phyloP scores from a whole-genome alignment of 2,113 vertebrate species.

The Chinchilla lanigera region DNA sequence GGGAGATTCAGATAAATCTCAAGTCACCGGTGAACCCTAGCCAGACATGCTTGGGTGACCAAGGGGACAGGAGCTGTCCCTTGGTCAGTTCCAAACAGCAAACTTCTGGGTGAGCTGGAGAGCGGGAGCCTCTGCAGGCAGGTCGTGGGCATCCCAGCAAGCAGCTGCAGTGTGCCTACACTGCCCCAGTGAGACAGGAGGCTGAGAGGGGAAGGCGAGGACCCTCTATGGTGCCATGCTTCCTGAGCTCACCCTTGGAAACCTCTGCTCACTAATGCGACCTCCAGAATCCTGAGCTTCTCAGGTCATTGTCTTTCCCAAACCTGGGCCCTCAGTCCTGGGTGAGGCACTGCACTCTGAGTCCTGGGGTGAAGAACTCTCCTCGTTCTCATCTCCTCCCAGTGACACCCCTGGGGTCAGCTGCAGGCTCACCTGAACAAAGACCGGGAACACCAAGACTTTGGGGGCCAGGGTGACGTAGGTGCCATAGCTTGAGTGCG shows the following conservation, averaged over 20 bases:
- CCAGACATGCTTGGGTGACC: background rate
- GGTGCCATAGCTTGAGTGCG: constrained; percentile 92
- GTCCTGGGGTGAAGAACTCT: background rate
- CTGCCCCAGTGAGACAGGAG: background rate
- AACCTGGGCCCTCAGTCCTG: background rate
- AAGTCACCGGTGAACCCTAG: background rate
- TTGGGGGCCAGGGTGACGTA: constrained; percentile 95
- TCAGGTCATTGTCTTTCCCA: background rate
- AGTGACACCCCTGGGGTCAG: background rate
- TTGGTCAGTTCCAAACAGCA: background rate
- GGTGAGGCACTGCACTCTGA: background rate
- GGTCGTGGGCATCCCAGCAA: too few relatives aligned
- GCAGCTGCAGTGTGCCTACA: fast-evolving
- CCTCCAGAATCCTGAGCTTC: background rate
- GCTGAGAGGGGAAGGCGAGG: fast-evolving
- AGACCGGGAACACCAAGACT: constrained; percentile 96
- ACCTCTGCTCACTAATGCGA: background rate
- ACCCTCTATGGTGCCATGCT: background rate
- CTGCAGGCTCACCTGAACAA: constrained; percentile 92
- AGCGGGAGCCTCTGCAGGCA: background rate
- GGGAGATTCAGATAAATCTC: background rate
- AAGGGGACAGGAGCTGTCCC: background rate
- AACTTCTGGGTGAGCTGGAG: background rate
- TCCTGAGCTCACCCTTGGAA: background rate
- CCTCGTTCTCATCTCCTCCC: background rate